These are phyloP conservation scores for Amphiprion ocellaris DNA, from an alignment of 2,113 vertebrate genomes.

Conservation along the genomic window DNA sequence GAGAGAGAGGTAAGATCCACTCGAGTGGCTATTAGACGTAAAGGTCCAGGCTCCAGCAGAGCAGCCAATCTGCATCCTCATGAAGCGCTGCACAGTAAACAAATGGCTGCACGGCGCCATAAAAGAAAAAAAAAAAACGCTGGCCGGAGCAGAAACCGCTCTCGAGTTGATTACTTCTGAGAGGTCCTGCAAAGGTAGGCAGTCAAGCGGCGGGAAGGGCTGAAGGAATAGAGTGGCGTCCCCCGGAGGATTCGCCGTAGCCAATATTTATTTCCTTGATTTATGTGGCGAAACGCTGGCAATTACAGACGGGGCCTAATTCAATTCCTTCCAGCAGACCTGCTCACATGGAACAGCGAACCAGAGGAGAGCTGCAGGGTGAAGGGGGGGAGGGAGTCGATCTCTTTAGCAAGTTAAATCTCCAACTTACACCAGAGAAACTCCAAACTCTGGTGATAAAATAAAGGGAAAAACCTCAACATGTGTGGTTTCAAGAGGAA, in stretches of 20 bases:
- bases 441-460: too few species aligned
- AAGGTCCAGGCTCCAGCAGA: slow-evolving; percentile 29
- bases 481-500: too few species aligned
- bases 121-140: slow-evolving; percentile 27
- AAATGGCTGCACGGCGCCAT: slow-evolving; percentile 24
- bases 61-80: slow-evolving; percentile 56
- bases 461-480: too few species aligned
- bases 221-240: slow-evolving; percentile 51
- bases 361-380: slow-evolving; percentile 19
- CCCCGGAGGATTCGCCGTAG: slow-evolving; percentile 67
- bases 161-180: slow-evolving; percentile 76
- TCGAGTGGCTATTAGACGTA: slow-evolving; percentile 21
- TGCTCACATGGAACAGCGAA: slow-evolving; percentile 59
- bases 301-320: slow-evolving; percentile 79
- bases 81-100: slow-evolving; percentile 59
- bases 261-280: slow-evolving; percentile 84
- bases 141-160: slow-evolving; percentile 60
- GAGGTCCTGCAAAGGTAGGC: slow-evolving; percentile 71
- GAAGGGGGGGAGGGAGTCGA: not conserved
- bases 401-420: not conserved
- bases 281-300: slow-evolving; percentile 77
- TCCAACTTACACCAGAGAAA: not conserved
- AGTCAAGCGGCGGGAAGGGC: slow-evolving; percentile 20
- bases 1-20: slow-evolving; percentile 7
- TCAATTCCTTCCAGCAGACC: slow-evolving; percentile 71